Conservation (phyloP, 1,140 invertebrate species). For the Sycobia sp. region DNA sequence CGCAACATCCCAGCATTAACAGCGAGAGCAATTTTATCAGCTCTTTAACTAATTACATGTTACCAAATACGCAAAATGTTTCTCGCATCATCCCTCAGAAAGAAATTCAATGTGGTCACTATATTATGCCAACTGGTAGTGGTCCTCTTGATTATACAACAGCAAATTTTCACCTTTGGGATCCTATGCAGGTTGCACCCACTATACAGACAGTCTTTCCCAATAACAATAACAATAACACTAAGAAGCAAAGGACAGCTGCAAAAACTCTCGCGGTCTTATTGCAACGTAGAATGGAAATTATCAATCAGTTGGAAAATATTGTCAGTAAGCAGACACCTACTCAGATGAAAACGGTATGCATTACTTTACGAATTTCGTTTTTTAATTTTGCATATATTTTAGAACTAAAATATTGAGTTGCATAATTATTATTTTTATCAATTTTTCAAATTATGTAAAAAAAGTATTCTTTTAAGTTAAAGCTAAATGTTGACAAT, state of each 20-base stretch:
- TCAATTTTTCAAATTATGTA: too few species aligned
- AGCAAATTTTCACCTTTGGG: conserved; percentile 54
- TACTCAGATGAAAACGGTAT: conserved; percentile 56
- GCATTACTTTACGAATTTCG: background rate
- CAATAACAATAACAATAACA: conserved; percentile 49
- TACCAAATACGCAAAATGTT: conserved; percentile 49
- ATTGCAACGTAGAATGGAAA: conserved; percentile 70
- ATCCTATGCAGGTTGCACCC: conserved; percentile 48
- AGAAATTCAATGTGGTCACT: conserved; percentile 54
- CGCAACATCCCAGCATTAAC: conserved; percentile 46
- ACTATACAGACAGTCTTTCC: conserved; percentile 46
- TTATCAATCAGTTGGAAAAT: conserved; percentile 71
- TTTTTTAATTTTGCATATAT: background rate
- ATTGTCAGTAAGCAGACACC: conserved; percentile 65
- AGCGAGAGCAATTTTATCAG: conserved; percentile 55
- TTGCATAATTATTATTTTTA: too few species aligned
- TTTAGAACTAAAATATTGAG: background rate
- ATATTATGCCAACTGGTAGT: conserved; percentile 49
- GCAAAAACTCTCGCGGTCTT: conserved; percentile 67
- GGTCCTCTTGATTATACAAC: conserved; percentile 49
- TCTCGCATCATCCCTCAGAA: conserved; percentile 49
- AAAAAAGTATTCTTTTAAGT: too few species aligned
- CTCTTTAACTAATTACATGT: conserved; percentile 51
- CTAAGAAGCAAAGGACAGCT: conserved; percentile 57
- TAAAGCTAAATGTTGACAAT: too few species aligned